phyloP scores from a whole-genome alignment of 2,113 vertebrate species.

The Aptenodytes patagonicus region DNA sequence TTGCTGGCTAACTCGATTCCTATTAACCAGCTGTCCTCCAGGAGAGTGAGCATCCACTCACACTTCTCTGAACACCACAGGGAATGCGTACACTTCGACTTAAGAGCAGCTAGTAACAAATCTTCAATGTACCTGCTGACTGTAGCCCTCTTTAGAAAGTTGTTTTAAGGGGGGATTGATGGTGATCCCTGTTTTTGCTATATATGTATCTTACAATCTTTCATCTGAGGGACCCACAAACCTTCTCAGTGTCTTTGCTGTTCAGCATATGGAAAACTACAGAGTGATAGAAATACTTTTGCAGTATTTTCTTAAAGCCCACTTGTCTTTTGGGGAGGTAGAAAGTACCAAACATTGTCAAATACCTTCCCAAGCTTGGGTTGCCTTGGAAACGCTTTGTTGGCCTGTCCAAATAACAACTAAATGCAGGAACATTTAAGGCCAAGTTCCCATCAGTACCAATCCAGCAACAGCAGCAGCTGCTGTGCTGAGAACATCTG shows the following conservation, averaged over 20 bases:
- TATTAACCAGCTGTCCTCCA: neutral
- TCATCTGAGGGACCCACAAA: neutral
- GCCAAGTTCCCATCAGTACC: neutral
- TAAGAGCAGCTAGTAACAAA: neutral
- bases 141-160: neutral
- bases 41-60: fast-evolving
- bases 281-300: neutral
- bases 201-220: neutral
- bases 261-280: neutral
- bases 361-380: neutral
- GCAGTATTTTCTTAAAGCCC: neutral
- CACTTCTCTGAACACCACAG: neutral
- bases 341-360: neutral
- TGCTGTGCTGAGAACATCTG: neutral
- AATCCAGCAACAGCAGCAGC: neutral
- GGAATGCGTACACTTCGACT: neutral
- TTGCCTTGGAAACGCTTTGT: neutral
- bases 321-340: neutral
- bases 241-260: neutral
- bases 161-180: neutral
- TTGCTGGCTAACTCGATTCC: neutral
- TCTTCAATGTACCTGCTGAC: neutral
- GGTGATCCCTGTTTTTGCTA: neutral
- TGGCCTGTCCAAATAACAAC: neutral
- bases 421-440: neutral